phyloP scores from a whole-genome alignment of 1,140 invertebrate species.

The Micrasema longulum region DNA sequence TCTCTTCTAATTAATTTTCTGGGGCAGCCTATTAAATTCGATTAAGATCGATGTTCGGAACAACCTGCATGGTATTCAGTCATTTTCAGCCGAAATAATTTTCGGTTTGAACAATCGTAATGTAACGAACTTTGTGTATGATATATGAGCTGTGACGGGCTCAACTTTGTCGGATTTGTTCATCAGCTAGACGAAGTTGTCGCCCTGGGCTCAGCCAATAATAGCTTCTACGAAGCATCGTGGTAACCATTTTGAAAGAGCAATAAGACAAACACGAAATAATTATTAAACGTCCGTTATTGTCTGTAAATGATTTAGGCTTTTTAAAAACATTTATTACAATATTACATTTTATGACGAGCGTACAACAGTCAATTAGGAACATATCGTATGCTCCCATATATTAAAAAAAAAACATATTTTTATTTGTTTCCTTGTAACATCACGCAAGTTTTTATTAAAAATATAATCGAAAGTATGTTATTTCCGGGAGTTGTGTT shows the following conservation, averaged over 20 bases:
- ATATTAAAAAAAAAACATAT: too few species aligned
- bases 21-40: too few species aligned
- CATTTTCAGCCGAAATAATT: too few species aligned
- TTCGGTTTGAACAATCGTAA: not conserved
- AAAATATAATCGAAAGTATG: too few species aligned
- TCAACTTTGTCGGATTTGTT: slow-evolving; percentile 2
- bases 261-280: slow-evolving; percentile 27
- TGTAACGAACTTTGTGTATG: not conserved
- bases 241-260: slow-evolving; percentile 3
- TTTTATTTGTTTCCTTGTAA: too few species aligned
- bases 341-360: slow-evolving; percentile 10
- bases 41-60: too few species aligned
- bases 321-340: not conserved
- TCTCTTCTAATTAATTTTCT: too few species aligned
- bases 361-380: not conserved
- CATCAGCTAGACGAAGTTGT: not conserved
- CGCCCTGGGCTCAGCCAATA: slow-evolving; percentile 14
- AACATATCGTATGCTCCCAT: too few species aligned
- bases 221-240: slow-evolving; percentile 16
- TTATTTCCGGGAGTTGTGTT: too few species aligned
- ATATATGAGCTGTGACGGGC: slow-evolving; percentile 27
- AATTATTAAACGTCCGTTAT: slow-evolving; percentile 12
- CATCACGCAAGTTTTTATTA: too few species aligned
- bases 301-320: slow-evolving; percentile 20
- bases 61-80: too few species aligned